A percentile compares a stretch with the other conserved stretches of the same genome.
These are phyloP conservation scores for Calidris pugnax DNA, from an alignment of 2,113 vertebrate species.

Conservation along the genomic window DNA sequence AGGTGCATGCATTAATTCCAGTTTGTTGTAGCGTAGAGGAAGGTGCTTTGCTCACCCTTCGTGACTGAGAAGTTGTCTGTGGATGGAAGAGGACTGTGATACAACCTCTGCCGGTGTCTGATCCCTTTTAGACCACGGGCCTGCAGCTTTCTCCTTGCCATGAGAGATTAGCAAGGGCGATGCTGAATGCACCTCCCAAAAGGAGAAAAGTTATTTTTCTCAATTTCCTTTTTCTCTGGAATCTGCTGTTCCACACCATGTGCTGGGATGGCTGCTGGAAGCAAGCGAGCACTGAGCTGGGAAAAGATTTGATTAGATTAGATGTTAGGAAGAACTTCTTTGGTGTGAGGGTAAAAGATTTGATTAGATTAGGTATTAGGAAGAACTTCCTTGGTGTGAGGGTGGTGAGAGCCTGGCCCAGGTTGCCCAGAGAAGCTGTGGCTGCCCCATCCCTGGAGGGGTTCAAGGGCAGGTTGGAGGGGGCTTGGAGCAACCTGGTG, in stretches of 20 bases:
- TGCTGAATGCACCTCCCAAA: not conserved
- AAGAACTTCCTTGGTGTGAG: not conserved
- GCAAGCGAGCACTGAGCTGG: not conserved
- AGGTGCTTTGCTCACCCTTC: not conserved
- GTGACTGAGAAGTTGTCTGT: accelerated
- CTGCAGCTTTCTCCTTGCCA: not conserved
- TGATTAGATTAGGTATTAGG: no score
- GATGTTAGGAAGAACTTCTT: not conserved
- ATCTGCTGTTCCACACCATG: accelerated
- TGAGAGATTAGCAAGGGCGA: not conserved
- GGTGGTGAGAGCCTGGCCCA: not conserved
- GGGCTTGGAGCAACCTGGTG: not conserved
- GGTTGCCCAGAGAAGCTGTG: not conserved
- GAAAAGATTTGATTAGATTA: not conserved
- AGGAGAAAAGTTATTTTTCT: not conserved
- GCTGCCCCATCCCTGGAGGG: not conserved
- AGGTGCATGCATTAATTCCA: not conserved
- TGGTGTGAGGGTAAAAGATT: not conserved
- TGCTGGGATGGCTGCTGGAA: not conserved
- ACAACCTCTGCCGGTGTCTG: not conserved
- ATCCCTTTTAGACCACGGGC: not conserved
- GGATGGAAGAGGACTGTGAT: not conserved
- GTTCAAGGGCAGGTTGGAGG: not conserved
- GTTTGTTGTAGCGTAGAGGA: not conserved
- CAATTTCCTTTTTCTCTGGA: not conserved